Evolutionary conservation across 2,113 vertebrate genomes (phyloP).

Genomic region (Etheostoma cragini): DNA sequence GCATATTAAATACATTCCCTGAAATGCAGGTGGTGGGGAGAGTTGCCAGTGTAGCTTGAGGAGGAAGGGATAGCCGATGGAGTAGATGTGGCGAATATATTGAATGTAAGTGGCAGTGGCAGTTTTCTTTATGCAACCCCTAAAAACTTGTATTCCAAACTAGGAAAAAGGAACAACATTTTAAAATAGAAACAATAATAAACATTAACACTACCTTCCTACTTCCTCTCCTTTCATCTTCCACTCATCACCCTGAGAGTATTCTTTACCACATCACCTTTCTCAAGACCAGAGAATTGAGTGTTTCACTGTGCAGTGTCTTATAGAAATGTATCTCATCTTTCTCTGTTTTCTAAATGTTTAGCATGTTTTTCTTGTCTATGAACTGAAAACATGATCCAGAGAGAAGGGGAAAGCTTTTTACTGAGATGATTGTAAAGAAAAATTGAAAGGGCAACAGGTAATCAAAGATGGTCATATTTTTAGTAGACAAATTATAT

Average conservation of each 20-base stretch:
- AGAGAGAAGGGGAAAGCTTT: constrained; percentile 65
- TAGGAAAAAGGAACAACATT: constrained; percentile 38
- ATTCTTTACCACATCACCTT: constrained; percentile 51
- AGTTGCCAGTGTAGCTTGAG: constrained; percentile 40
- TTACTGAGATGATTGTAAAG: constrained; percentile 70
- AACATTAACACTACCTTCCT: constrained; percentile 64
- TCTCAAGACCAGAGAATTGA: constrained; percentile 56
- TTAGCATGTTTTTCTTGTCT: constrained; percentile 59
- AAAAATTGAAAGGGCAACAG: constrained; percentile 60
- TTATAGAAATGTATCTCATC: constrained; percentile 45
- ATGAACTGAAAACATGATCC: constrained; percentile 53
- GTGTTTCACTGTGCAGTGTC: constrained; percentile 76
- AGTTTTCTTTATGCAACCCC: constrained; percentile 71
- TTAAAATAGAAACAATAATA: constrained; percentile 22
- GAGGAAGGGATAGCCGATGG: constrained; percentile 36
- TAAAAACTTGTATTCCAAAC: constrained; percentile 65
- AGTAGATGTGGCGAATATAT: constrained; percentile 35
- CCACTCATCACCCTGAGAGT: constrained; percentile 51
- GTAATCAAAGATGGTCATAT: constrained; percentile 74
- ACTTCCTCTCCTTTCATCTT: constrained; percentile 60
- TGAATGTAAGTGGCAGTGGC: constrained; percentile 71
- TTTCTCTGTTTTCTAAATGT: constrained; percentile 51
- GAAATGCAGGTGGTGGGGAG: constrained; percentile 50
- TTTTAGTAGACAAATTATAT: constrained; percentile 82
- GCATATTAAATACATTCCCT: constrained; percentile 78